Conservation (phyloP, 2,888 invertebrate species). For the Tillus elongatus region DNA sequence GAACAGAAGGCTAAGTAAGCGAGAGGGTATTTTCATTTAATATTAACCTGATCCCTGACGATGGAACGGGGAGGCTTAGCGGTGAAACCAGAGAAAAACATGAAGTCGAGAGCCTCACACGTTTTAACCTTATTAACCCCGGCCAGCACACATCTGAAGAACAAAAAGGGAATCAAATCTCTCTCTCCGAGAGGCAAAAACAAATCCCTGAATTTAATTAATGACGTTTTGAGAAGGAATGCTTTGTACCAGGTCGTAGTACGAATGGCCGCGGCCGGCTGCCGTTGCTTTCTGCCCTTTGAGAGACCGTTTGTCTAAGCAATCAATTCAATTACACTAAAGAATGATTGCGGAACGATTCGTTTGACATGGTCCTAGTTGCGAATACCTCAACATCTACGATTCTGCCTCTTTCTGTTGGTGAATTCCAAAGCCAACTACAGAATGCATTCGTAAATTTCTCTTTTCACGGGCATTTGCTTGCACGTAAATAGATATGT, state of each 20-base stretch:
- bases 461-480: no score
- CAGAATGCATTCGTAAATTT: no score
- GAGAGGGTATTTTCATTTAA: conserved; percentile 16
- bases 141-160: conserved; percentile 24
- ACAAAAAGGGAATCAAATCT: conserved; percentile 40
- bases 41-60: conserved; percentile 22
- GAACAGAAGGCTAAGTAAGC: no score
- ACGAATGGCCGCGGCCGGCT: conserved; percentile 22
- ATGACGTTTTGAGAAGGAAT: conserved; percentile 42
- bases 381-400: no score
- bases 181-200: conserved; percentile 33
- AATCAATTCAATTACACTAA: conserved; percentile 41
- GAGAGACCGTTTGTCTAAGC: conserved; percentile 41
- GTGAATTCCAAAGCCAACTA: no score
- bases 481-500: no score
- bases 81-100: conserved; percentile 29
- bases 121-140: conserved; percentile 38
- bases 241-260: conserved; percentile 34
- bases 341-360: conserved; percentile 35
- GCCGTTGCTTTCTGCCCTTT: conserved; percentile 30
- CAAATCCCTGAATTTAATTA: conserved; percentile 44
- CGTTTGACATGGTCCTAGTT: conserved; percentile 38
- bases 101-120: conserved; percentile 29
- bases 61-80: conserved; percentile 26
- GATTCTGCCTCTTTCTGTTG: no score